Conservation (phyloP, 2,888 invertebrate genomes). For the Dryococelus australis region DNA sequence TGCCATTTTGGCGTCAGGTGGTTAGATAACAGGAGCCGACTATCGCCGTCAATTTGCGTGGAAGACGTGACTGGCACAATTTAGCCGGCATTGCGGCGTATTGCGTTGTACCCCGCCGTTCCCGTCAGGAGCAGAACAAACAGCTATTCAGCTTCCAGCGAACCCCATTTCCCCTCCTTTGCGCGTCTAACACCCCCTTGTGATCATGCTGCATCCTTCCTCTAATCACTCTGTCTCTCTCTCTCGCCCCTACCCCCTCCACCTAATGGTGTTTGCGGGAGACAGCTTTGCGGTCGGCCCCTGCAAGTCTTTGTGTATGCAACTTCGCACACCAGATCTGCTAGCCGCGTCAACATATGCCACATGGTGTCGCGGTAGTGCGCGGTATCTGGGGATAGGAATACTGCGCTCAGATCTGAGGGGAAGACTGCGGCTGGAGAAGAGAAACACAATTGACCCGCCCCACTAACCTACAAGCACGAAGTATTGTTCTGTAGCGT, state of each 20-base stretch:
- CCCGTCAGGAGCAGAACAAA: not conserved
- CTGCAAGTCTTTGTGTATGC: not conserved
- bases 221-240: not conserved
- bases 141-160: not conserved
- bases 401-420: not conserved
- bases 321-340: not conserved
- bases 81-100: constrained; percentile 3
- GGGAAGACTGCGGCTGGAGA: no score
- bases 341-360: not conserved
- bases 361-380: not conserved
- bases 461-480: no score
- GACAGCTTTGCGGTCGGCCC: not conserved
- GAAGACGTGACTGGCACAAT: not conserved
- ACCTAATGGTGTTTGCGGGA: not conserved
- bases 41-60: constrained; percentile 3
- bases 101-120: not conserved
- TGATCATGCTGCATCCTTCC: not conserved
- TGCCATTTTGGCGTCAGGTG: not conserved
- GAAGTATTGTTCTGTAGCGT: no score
- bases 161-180: not conserved
- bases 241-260: not conserved
- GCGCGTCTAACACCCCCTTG: not conserved
- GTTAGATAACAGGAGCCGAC: not conserved
- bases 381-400: not conserved
- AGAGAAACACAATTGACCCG: no score